Conservation (phyloP, 92 coral and sea anemone genomes). For the Actinernus sp. region DNA sequence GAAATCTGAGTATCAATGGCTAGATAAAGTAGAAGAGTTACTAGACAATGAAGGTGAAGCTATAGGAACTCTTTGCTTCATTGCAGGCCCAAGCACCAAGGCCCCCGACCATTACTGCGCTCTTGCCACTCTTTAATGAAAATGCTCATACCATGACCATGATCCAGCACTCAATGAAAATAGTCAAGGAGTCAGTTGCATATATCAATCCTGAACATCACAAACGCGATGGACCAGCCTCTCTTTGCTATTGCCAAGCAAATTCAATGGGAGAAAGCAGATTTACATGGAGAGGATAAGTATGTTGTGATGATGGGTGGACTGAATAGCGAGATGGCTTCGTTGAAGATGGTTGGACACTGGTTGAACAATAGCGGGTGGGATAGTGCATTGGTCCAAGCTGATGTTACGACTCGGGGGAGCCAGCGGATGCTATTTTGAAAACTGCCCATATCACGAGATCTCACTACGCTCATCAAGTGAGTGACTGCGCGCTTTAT, state of each 20-base stretch:
- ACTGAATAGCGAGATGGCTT: constrained; percentile 27
- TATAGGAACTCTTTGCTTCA: too few species aligned
- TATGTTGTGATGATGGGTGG: constrained; percentile 38
- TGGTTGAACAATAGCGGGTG: too few species aligned
- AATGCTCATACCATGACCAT: constrained; percentile 27
- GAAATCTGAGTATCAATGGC: too few species aligned
- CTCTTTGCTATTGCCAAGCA: constrained; percentile 41
- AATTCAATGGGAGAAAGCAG: constrained; percentile 5
- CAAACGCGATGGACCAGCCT: constrained; percentile 28
- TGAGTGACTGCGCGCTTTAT: constrained; percentile 16
- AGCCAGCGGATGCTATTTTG: constrained; percentile 12
- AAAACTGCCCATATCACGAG: too few species aligned
- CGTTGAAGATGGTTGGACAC: too few species aligned
- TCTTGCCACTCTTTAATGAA: too few species aligned
- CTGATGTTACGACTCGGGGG: constrained; percentile 9
- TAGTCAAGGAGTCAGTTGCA: constrained; percentile 4
- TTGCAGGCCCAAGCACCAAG: too few species aligned
- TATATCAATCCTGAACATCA: constrained; percentile 20
- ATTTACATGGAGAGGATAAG: constrained; percentile 13
- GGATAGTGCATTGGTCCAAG: constrained; percentile 26
- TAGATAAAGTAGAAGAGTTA: too few species aligned
- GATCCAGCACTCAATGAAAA: constrained; percentile 34
- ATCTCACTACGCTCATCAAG: constrained; percentile 36
- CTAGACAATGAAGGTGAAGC: too few species aligned
- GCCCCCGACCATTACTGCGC: too few species aligned